phyloP scores from a whole-genome alignment of 2,113 vertebrate genomes.

The Antechinus stuartii region DNA sequence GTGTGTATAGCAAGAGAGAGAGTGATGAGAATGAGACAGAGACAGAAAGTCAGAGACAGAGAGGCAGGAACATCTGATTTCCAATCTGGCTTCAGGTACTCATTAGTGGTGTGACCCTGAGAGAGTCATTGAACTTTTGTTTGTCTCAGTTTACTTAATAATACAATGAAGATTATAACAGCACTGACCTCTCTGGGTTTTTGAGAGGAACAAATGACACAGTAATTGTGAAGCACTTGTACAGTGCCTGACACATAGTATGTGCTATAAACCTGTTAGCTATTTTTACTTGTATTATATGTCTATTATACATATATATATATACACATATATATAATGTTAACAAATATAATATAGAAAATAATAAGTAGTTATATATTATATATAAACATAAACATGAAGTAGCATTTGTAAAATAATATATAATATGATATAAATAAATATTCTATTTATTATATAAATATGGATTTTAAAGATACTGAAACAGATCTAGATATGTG shows the following conservation, averaged over 20 bases:
- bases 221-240: not conserved
- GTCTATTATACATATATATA: not conserved
- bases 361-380: too few relatives aligned
- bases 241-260: not conserved
- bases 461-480: not conserved
- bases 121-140: not conserved
- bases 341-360: too few relatives aligned
- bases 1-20: not conserved
- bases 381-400: too few relatives aligned
- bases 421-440: too few relatives aligned
- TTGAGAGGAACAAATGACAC: not conserved
- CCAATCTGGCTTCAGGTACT: not conserved
- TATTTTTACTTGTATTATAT: not conserved
- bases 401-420: too few relatives aligned
- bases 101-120: not conserved
- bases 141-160: not conserved
- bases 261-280: not conserved
- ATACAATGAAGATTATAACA: not conserved
- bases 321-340: too few relatives aligned
- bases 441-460: not conserved
- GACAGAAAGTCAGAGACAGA: not conserved
- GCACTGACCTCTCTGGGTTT: too few relatives aligned
- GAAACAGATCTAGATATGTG: not conserved
- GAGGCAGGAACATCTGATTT: not conserved
- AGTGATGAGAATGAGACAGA: too few relatives aligned